A percentile compares a stretch with the other conserved stretches of the same genome.
Conservation (phyloP, 2,888 invertebrate genomes). For the Hyalella azteca region DNA sequence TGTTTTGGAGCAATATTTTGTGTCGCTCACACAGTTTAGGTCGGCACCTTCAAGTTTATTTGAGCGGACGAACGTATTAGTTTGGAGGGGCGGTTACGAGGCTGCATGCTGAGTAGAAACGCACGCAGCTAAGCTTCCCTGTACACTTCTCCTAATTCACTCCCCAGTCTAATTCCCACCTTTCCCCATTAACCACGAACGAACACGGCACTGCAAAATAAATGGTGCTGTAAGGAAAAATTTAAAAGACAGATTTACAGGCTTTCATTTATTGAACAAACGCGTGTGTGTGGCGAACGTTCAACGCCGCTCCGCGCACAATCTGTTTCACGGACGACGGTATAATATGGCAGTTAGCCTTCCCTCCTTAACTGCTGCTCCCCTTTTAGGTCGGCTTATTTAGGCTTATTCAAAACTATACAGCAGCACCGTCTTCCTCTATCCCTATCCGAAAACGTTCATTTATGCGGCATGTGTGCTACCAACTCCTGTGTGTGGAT, state of each 20-base stretch:
- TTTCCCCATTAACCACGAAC: neutral
- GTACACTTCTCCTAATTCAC: neutral
- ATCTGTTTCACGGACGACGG: slow-evolving; percentile 22
- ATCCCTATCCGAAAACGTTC: too few species aligned
- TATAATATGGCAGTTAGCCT: slow-evolving; percentile 31
- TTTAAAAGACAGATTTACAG: slow-evolving; percentile 20
- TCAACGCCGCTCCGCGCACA: neutral
- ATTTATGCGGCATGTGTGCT: too few species aligned
- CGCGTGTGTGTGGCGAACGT: slow-evolving; percentile 22
- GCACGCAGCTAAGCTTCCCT: neutral
- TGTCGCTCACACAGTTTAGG: neutral
- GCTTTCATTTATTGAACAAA: slow-evolving; percentile 27
- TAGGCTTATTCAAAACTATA: slow-evolving; percentile 30
- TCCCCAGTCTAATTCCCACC: slow-evolving; percentile 12
- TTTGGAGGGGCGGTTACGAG: neutral
- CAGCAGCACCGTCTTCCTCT: too few species aligned
- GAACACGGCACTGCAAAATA: neutral
- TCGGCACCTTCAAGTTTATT: neutral
- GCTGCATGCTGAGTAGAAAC: neutral
- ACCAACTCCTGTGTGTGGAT: too few species aligned
- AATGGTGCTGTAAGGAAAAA: neutral
- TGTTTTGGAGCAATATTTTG: neutral
- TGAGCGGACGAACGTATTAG: neutral
- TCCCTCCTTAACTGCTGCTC: slow-evolving; percentile 31
- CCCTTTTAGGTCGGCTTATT: slow-evolving; percentile 36